Conservation (phyloP, 2,113 vertebrate genomes). For the Clarias magur region DNA sequence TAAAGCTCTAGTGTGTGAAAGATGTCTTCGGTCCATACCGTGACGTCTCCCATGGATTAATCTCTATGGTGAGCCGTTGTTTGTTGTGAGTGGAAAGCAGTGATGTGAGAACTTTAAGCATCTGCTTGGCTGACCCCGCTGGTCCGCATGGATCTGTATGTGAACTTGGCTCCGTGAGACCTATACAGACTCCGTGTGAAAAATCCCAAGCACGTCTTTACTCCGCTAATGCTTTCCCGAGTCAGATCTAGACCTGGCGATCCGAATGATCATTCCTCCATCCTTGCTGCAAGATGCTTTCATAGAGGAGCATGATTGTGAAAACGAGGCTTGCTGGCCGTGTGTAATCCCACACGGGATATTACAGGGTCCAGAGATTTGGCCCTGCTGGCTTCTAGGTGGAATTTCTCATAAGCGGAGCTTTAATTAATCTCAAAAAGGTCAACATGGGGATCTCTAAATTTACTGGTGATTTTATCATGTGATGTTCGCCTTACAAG, state of each 20-base stretch:
- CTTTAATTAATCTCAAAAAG: not conserved
- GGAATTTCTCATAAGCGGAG: not conserved
- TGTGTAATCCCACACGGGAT: not conserved
- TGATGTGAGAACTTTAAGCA: conserved; percentile 43
- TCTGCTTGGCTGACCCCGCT: conserved; percentile 36
- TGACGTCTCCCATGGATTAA: conserved; percentile 37
- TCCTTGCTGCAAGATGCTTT: not conserved
- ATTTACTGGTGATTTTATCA: not conserved
- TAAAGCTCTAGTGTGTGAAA: conserved; percentile 36
- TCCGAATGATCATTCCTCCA: not conserved
- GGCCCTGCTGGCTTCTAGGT: not conserved
- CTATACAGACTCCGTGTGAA: not conserved
- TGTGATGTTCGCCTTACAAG: not conserved
- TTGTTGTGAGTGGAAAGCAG: conserved; percentile 52
- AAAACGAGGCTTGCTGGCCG: not conserved
- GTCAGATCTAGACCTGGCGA: not conserved
- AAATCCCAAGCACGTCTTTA: not conserved
- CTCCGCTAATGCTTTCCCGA: not conserved
- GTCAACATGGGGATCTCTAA: not conserved
- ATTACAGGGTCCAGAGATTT: not conserved
- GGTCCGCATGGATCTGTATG: conserved; percentile 7
- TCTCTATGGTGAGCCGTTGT: conserved; percentile 43
- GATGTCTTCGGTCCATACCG: conserved; percentile 15
- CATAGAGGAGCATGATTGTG: not conserved
- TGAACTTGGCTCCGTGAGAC: conserved; percentile 1